Conservation (phyloP, 1,140 invertebrate genomes). For the Teleogryllus occipitalis region DNA sequence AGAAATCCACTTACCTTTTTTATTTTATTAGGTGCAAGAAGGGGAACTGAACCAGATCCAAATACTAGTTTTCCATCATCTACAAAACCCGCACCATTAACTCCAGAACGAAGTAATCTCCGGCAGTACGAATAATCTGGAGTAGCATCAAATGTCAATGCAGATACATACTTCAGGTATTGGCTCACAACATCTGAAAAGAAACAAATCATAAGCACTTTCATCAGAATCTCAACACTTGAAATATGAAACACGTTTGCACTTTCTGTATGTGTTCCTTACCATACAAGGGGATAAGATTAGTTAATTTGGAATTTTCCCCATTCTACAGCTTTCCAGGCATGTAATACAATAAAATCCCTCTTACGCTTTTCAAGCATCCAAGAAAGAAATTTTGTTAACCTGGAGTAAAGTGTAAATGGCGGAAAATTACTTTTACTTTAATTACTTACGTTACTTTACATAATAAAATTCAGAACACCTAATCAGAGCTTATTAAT, state of each 20-base stretch:
- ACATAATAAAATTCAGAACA: too few species aligned
- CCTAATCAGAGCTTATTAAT: too few species aligned
- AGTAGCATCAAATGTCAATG: constrained; percentile 52
- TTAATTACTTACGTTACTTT: too few species aligned
- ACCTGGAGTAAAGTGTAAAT: too few species aligned
- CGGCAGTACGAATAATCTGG: constrained; percentile 51
- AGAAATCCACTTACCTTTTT: constrained; percentile 17
- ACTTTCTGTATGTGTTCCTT: too few species aligned
- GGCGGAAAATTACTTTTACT: too few species aligned
- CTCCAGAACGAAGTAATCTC: constrained; percentile 38
- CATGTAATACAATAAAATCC: too few species aligned
- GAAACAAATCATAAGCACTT: constrained; percentile 23
- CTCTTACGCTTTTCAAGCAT: too few species aligned
- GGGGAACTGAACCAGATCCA: constrained; percentile 15
- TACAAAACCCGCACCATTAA: constrained; percentile 33
- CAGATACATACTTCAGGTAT: constrained; percentile 52
- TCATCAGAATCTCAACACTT: constrained; percentile 8
- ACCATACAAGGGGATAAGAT: too few species aligned
- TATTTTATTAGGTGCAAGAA: background rate
- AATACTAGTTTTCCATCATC: constrained; percentile 36
- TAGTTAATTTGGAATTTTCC: too few species aligned
- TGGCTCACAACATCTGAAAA: constrained; percentile 41
- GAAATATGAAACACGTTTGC: constrained; percentile 15
- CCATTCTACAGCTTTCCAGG: too few species aligned
- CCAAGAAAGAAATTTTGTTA: too few species aligned